Percentiles rank a stretch among this genome's conserved stretches.
These are phyloP conservation scores for Nibea coibor DNA, from an alignment of 2,113 vertebrate species.

Conservation along the genomic window DNA sequence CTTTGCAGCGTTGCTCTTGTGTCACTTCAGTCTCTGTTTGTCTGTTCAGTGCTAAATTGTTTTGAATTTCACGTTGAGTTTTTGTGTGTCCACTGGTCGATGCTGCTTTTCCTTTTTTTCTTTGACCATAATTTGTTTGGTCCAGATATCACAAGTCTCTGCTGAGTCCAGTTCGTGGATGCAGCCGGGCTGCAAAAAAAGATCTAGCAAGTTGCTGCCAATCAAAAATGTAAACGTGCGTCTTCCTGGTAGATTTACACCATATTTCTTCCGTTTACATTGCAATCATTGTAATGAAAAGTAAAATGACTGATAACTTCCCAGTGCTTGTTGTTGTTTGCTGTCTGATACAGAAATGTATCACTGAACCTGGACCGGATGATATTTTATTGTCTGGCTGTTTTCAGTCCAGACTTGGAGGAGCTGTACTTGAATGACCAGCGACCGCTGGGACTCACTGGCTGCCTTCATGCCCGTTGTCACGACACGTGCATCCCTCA, in stretches of 20 bases:
- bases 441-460: not conserved
- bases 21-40: not conserved
- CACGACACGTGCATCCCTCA: not conserved
- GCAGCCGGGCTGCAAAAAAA: not conserved
- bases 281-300: not conserved
- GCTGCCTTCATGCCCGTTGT: not conserved
- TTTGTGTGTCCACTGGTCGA: not conserved
- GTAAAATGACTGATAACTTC: no score
- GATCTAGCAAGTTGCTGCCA: not conserved
- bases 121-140: not conserved
- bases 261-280: not conserved
- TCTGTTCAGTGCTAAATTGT: not conserved
- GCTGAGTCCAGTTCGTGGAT: not conserved
- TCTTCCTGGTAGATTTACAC: not conserved
- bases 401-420: not conserved
- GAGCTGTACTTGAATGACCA: constrained; percentile 8
- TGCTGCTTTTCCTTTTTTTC: not conserved
- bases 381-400: not conserved
- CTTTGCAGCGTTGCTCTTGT: not conserved
- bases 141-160: not conserved
- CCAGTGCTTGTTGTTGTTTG: not conserved
- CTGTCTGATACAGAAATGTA: not conserved
- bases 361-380: not conserved
- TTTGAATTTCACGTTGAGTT: constrained; percentile 7
- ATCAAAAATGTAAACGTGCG: fast-evolving